These are phyloP conservation scores for Oscheius sp. DNA, from an alignment of 2,888 invertebrate species.

Conservation along the genomic window DNA sequence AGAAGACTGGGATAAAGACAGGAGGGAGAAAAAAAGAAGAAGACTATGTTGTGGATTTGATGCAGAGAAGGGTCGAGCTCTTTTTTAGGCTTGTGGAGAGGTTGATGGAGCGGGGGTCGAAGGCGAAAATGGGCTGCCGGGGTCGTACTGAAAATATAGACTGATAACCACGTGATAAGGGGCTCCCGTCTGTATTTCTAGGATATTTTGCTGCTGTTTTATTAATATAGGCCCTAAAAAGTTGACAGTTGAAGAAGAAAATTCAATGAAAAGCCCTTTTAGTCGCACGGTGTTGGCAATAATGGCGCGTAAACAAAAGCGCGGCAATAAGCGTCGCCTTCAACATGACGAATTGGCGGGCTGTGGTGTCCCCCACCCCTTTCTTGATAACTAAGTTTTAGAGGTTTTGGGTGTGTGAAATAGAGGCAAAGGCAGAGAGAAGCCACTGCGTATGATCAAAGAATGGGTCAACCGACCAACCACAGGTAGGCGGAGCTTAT, in stretches of 20 bases:
- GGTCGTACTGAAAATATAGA: slow-evolving; percentile 14
- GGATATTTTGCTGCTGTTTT: not conserved
- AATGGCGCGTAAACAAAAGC: slow-evolving; percentile 23
- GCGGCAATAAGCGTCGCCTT: not conserved
- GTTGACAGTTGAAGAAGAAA: not conserved
- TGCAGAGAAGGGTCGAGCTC: slow-evolving; percentile 6
- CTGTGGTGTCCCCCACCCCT: not conserved
- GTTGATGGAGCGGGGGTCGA: slow-evolving; percentile 2
- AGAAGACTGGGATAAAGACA: slow-evolving; percentile 6
- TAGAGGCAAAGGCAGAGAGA: not conserved
- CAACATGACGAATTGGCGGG: slow-evolving; percentile 9
- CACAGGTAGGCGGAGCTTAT: slow-evolving; percentile 28
- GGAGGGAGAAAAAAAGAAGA: not conserved
- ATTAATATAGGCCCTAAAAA: not conserved
- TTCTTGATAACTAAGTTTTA: not conserved
- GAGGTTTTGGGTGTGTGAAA: not conserved
- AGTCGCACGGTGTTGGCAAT: not conserved
- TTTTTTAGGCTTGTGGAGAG: not conserved
- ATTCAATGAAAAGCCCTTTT: not conserved
- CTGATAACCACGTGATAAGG: slow-evolving; percentile 18
- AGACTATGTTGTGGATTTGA: not conserved
- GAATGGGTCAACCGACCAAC: slow-evolving; percentile 11
- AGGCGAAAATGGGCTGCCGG: not conserved
- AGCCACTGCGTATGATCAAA: not conserved
- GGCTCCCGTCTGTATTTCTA: not conserved